Percentiles rank a stretch among this genome's conserved stretches.
These are phyloP conservation scores for Cyanoramphus novaezelandiae DNA, from an alignment of 2,113 vertebrate species.

Conservation along the genomic window DNA sequence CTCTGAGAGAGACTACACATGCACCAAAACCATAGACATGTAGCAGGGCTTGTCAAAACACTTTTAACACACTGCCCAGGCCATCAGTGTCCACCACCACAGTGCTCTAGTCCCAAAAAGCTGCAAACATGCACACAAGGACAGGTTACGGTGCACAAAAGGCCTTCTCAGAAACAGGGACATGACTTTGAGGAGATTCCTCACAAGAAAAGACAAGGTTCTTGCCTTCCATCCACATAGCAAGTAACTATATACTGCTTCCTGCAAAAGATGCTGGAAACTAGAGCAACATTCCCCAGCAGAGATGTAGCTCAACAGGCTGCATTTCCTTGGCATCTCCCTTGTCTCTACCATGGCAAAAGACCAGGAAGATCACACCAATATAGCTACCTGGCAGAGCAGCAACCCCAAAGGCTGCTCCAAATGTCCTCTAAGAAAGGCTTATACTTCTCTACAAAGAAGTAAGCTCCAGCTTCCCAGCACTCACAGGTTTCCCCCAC, in stretches of 20 bases:
- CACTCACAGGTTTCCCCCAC: neutral
- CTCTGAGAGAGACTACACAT: neutral
- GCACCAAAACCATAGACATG: neutral
- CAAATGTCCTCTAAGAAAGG: neutral
- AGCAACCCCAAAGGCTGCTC: neutral
- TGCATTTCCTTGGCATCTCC: neutral
- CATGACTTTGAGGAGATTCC: neutral
- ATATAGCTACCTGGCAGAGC: neutral
- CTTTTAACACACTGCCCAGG: neutral
- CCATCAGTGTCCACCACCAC: neutral
- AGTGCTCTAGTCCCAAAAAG: neutral
- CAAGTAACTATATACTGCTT: neutral
- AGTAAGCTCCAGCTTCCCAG: neutral
- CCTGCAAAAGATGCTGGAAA: neutral
- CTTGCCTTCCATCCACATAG: neutral
- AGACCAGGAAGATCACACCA: neutral
- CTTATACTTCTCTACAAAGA: neutral
- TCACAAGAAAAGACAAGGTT: neutral
- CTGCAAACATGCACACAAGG: neutral
- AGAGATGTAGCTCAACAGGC: neutral
- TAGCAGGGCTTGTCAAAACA: neutral
- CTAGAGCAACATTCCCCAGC: neutral
- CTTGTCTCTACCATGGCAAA: neutral
- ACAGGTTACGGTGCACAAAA: neutral
- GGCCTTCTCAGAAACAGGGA: neutral